Percentiles rank a stretch among this genome's conserved stretches.
These are phyloP conservation scores for Tetragnatha versicolor DNA, from an alignment of 1,140 invertebrate species.

Conservation along the genomic window DNA sequence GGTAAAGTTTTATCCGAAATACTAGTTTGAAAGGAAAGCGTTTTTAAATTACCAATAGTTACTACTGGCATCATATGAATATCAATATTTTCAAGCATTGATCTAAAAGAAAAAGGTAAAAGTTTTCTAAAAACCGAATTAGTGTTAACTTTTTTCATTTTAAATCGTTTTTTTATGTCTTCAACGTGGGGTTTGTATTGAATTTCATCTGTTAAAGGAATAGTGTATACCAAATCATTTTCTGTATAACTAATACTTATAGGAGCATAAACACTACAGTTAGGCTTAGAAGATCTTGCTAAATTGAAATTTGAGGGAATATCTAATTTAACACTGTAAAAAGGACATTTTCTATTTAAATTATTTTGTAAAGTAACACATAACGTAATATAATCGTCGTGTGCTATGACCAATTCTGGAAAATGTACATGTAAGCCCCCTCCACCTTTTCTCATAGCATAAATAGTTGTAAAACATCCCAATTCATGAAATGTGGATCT, in stretches of 20 bases:
- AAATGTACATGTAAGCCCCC: slow-evolving; percentile 29
- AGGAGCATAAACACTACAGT: neutral
- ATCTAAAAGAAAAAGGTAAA: neutral
- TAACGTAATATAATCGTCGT: slow-evolving; percentile 33
- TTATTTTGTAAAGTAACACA: neutral
- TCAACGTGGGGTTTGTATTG: neutral
- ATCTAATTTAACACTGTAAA: neutral
- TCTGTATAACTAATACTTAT: slow-evolving; percentile 7
- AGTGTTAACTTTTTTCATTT: neutral
- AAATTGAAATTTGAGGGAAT: neutral
- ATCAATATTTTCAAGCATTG: neutral
- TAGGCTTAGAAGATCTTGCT: neutral
- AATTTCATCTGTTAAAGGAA: neutral
- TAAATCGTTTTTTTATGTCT: neutral
- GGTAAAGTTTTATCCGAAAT: neutral
- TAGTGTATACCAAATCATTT: neutral
- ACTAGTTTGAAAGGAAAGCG: neutral
- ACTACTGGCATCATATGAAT: neutral
- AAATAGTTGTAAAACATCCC: neutral
- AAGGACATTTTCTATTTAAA: neutral
- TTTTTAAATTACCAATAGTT: neutral
- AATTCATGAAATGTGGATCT: neutral
- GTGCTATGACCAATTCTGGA: slow-evolving; percentile 5
- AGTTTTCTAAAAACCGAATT: slow-evolving; percentile 7
- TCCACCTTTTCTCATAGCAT: neutral